A percentile compares a stretch with the other conserved stretches of the same genome.
Evolutionary conservation across 2,113 vertebrate species (phyloP).

Genomic region (Jacana jacana): DNA sequence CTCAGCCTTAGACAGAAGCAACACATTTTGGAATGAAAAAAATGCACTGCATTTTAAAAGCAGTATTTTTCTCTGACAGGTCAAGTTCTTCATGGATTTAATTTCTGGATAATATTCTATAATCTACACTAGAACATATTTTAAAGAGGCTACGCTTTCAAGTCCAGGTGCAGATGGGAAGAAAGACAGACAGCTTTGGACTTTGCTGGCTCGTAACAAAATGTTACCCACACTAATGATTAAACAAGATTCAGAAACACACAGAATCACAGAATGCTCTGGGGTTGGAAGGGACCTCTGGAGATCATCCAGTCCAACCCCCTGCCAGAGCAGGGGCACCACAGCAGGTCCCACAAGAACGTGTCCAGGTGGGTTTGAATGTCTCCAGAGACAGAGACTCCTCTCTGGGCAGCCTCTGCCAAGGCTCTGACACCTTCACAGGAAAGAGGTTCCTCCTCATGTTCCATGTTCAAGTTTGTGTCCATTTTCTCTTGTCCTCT

Average conservation of each 20-base stretch:
- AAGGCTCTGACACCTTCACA: too few species aligned
- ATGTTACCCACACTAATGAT: not conserved
- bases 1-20: not conserved
- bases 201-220: rapidly evolving
- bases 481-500: too few species aligned
- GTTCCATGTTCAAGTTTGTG: too few species aligned
- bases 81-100: not conserved
- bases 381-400: too few species aligned
- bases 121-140: not conserved
- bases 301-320: too few species aligned
- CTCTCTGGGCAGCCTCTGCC: too few species aligned
- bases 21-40: not conserved
- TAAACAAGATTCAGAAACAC: not conserved
- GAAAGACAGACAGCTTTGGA: not conserved
- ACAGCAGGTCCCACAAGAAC: too few species aligned
- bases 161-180: not conserved
- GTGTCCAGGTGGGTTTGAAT: too few species aligned
- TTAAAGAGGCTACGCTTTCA: not conserved
- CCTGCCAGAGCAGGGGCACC: too few species aligned
- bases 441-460: too few species aligned
- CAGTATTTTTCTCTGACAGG: not conserved
- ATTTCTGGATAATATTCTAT: not conserved
- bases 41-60: not conserved
- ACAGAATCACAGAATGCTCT: too few species aligned
- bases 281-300: too few species aligned